Conservation (phyloP, 2,797 vertebrate species). For the Ambastaia sidthimunki region DNA sequence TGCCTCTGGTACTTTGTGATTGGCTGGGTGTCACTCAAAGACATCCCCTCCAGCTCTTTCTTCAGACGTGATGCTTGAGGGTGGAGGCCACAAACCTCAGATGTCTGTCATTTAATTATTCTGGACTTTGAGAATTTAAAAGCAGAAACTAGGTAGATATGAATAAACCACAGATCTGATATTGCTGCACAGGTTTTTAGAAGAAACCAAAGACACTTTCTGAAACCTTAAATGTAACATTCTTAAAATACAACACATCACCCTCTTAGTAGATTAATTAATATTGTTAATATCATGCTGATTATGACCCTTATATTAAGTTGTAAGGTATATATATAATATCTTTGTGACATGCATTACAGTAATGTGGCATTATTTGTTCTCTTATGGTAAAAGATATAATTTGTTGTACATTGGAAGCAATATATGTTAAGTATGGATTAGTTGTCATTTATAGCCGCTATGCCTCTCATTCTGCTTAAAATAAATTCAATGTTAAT, state of each 20-base stretch:
- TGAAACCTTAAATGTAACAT: background rate
- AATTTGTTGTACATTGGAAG: background rate
- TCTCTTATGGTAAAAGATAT: background rate
- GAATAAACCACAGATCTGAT: background rate
- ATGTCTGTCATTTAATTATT: background rate
- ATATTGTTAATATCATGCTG: background rate
- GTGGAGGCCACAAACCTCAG: background rate
- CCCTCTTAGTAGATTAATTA: background rate
- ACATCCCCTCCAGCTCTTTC: constrained; percentile 3
- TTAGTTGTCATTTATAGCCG: background rate
- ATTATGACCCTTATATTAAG: background rate
- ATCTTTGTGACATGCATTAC: background rate
- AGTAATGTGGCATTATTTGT: background rate
- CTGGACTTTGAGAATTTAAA: background rate
- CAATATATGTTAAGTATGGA: background rate
- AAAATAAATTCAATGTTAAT: background rate
- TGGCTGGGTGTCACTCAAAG: constrained; percentile 34
- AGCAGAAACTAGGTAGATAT: background rate
- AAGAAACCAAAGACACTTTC: too few species aligned
- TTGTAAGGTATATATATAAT: constrained; percentile 1
- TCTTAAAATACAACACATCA: background rate
- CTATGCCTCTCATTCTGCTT: background rate
- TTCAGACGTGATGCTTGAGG: constrained; percentile 23
- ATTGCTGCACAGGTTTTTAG: background rate
- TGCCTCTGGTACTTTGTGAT: constrained; percentile 34